Conservation (phyloP, 2,797 vertebrate genomes). For the Lagodon rhomboides region DNA sequence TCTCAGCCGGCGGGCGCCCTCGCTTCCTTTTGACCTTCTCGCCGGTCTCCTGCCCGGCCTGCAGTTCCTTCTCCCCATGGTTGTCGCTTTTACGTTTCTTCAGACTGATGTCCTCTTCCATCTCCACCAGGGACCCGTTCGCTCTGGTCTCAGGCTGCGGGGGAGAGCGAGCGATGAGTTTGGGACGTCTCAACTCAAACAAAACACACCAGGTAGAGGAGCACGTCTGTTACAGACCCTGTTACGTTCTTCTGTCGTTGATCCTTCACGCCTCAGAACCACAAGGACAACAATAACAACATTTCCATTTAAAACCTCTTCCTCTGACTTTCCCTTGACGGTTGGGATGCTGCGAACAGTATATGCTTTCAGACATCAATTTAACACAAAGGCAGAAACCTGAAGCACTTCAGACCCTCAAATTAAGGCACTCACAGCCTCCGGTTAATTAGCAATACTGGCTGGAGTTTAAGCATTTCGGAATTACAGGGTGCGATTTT, state of each 20-base stretch:
- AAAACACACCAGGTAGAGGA: neutral
- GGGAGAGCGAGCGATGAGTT: conserved; percentile 31
- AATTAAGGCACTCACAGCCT: conserved; percentile 35
- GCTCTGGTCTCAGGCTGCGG: conserved; percentile 88
- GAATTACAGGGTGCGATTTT: conserved; percentile 33
- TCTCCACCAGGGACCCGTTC: conserved; percentile 94
- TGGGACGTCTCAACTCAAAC: conserved; percentile 45
- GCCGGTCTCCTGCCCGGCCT: conserved; percentile 88
- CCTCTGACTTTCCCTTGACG: conserved; percentile 18
- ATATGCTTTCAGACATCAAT: neutral
- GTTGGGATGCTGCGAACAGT: neutral
- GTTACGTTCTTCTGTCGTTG: neutral
- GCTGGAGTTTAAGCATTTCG: conserved; percentile 23
- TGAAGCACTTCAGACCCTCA: conserved; percentile 18
- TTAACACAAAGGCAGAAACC: conserved; percentile 23
- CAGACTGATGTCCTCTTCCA: conserved; percentile 95
- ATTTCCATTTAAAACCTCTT: conserved; percentile 11
- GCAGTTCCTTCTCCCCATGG: conserved; percentile 88
- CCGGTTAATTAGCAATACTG: conserved; percentile 31
- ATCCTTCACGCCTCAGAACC: neutral
- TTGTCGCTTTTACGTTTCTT: conserved; percentile 96
- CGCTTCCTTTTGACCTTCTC: conserved; percentile 97
- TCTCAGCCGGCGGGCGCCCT: conserved; percentile 96
- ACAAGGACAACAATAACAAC: neutral
- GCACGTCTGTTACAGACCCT: no score